Evolutionary conservation across 2,888 invertebrate genomes (phyloP), one percentile per base, ranked within the genome.

Genomic region (Campaea margaritaria): DNA sequence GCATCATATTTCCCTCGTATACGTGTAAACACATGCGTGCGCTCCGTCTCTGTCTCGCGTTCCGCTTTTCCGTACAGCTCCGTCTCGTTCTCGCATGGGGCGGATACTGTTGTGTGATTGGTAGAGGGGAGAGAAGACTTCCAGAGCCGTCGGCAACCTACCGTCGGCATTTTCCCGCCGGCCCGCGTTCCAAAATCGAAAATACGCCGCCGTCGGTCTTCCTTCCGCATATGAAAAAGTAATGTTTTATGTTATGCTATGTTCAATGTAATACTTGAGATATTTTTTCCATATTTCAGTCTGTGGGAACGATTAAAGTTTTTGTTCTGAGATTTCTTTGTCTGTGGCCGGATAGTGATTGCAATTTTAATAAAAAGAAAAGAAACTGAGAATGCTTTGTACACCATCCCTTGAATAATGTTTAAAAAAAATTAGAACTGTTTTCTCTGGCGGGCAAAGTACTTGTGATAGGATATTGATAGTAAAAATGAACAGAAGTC

Each of bases 101-200:
- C 91, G 91, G 84, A 86, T 85, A 85, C 86, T 83, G 77, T 64
- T 56, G 63, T 69, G 75, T 81, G 83, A 88, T 91, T 91, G 91
- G 91, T 85, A 73, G 85, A 89, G 85, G 86, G 89, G 87, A 83
- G 81, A 83, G 82, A 80, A 83, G 81, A 79, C 80, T 76, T 73
- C 75, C 75, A 70, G 78, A 75, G 73, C 91, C 91, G 91, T 76
- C 91, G 91, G 91, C 74, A 72, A 70, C 78, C 77, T 73, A 72
- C 91, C 91, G 91, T 79, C 91, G 91, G 91, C 89, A 83, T 85
- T 91, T 91, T 90, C 86, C 91, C 91, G 91, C 82, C 91, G 91
- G 84, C 69, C 65, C 76, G 78, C 75, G 78, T 85, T 86, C 75
- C 74, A 83, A 86, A 85, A 80, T 83, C 76, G 80, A 87, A 88